phyloP scores from a whole-genome alignment of 2,113 vertebrate genomes.

The Pardalotus punctatus region DNA sequence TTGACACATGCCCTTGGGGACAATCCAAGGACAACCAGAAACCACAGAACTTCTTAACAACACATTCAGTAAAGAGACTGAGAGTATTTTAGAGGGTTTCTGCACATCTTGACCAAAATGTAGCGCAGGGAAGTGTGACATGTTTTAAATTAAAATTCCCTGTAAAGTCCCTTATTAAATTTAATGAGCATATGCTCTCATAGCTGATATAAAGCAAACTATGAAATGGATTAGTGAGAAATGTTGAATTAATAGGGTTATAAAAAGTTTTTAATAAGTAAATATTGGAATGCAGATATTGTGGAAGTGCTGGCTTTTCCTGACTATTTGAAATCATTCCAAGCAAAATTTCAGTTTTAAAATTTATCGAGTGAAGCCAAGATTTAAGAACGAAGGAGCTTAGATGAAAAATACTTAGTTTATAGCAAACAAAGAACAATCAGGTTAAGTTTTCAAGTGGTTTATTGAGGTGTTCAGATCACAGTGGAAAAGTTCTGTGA shows the following conservation, averaged over 20 bases:
- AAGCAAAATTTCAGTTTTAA: background rate
- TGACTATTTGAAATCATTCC: background rate
- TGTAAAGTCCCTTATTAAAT: slow-evolving; percentile 52
- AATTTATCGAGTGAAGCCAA: background rate
- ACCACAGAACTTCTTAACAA: background rate
- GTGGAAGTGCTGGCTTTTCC: background rate
- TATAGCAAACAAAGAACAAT: background rate
- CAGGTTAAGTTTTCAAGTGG: background rate
- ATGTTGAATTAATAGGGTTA: background rate
- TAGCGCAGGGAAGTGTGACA: background rate
- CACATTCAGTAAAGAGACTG: background rate
- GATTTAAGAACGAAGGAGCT: background rate
- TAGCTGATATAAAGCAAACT: slow-evolving; percentile 3
- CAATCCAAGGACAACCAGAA: background rate
- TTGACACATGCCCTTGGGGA: background rate
- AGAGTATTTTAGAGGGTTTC: background rate
- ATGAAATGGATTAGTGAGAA: background rate
- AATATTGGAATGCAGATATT: slow-evolving; percentile 5
- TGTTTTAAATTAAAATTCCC: slow-evolving; percentile 26
- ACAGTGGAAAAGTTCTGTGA: background rate
- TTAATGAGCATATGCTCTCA: slow-evolving; percentile 28
- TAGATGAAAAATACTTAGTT: background rate
- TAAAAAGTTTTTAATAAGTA: background rate
- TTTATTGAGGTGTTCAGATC: background rate
- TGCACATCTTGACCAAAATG: background rate